A percentile compares a stretch with the other conserved stretches of the same genome.
phyloP scores from a whole-genome alignment of 35 echinoderm and acorn worm species.

The Anneissia japonica region DNA sequence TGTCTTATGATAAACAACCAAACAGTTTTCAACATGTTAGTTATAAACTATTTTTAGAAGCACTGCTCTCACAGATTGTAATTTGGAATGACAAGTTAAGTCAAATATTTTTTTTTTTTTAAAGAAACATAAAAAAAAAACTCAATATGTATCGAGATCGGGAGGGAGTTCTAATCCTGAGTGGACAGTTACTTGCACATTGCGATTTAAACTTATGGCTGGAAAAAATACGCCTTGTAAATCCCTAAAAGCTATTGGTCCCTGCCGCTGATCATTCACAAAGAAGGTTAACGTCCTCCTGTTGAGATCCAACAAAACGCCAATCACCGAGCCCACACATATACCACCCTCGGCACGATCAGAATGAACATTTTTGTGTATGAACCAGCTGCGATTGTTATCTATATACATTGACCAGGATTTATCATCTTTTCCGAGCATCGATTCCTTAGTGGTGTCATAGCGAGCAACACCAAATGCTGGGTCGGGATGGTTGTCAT shows the following conservation, averaged over 20 bases:
- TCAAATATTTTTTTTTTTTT: neutral
- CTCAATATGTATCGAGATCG: conserved; percentile 38
- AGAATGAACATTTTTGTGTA: conserved; percentile 89
- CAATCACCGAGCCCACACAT: conserved; percentile 77
- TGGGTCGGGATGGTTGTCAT: conserved; percentile 97
- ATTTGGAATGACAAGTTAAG: neutral
- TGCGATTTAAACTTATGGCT: conserved; percentile 87
- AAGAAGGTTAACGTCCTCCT: conserved; percentile 73
- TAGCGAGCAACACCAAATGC: conserved; percentile 87
- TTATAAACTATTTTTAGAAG: neutral
- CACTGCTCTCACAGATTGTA: neutral
- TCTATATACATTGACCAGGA: conserved; percentile 99
- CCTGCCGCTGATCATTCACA: conserved; percentile 80
- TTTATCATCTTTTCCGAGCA: conserved; percentile 98
- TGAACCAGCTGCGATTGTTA: conserved; percentile 96
- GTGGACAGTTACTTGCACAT: conserved; percentile 92
- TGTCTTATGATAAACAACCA: neutral
- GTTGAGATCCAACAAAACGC: conserved; percentile 82
- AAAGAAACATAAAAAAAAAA: neutral
- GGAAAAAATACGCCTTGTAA: conserved; percentile 90
- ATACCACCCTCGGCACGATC: conserved; percentile 92
- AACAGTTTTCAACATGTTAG: neutral
- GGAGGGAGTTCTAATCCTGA: conserved; percentile 87
- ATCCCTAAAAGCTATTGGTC: conserved; percentile 74
- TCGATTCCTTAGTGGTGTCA: conserved; percentile 74